Conservation (phyloP, 2,888 invertebrate genomes). For the Dysmachus trigonus region DNA sequence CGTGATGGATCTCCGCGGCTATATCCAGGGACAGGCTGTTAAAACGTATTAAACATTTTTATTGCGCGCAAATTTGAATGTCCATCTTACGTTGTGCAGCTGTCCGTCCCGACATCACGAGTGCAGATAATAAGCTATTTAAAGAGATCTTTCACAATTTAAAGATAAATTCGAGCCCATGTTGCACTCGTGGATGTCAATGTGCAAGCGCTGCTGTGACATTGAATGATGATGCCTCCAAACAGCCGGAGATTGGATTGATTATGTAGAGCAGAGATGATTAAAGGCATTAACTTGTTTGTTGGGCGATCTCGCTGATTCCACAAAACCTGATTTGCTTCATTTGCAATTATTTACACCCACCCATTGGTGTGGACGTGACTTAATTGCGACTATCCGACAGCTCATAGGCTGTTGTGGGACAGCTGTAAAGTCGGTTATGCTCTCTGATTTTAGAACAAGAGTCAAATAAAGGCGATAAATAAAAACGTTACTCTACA, state of each 20-base stretch:
- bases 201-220: neutral
- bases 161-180: constrained; percentile 17
- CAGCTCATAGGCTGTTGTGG: neutral
- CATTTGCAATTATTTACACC: neutral
- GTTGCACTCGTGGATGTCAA: neutral
- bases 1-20: neutral
- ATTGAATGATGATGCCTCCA: constrained; percentile 35
- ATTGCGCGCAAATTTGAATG: neutral
- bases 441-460: neutral
- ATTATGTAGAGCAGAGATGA: constrained; percentile 22
- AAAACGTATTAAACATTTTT: neutral
- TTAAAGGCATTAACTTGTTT: constrained; percentile 8
- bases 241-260: neutral
- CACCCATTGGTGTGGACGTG: neutral
- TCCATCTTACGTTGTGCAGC: neutral
- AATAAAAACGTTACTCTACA: neutral
- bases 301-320: neutral
- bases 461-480: neutral
- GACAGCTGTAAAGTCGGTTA: neutral
- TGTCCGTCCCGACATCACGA: neutral
- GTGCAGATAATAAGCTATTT: constrained; percentile 23
- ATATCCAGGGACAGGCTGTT: neutral
- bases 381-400: constrained; percentile 4
- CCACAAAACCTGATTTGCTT: neutral
- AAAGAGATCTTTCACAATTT: constrained; percentile 7